A percentile compares a stretch with the other conserved stretches of the same genome.
phyloP scores from a whole-genome alignment of 2,888 invertebrate species.

The Stenodera caucasica region DNA sequence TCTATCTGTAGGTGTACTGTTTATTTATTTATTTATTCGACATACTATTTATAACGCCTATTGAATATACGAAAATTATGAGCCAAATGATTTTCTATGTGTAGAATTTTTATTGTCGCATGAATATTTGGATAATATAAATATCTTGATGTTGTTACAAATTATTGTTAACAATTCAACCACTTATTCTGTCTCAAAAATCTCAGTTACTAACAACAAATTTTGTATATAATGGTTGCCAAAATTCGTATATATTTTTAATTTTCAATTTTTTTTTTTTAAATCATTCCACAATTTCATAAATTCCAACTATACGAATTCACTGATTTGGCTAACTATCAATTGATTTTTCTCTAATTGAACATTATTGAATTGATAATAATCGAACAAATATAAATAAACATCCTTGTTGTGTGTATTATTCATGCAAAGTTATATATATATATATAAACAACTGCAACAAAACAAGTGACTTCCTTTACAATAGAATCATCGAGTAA shows the following conservation, averaged over 20 bases:
- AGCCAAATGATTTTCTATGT: slow-evolving; percentile 29
- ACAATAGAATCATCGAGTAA: background rate
- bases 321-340: slow-evolving; percentile 10
- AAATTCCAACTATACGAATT: slow-evolving; percentile 20
- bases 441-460: slow-evolving; percentile 12
- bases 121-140: slow-evolving; percentile 23
- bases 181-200: background rate
- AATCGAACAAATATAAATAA: slow-evolving; percentile 10
- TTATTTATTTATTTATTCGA: slow-evolving; percentile 27
- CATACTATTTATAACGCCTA: slow-evolving; percentile 28
- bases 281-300: slow-evolving; percentile 16
- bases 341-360: background rate
- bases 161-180: too few relatives aligned
- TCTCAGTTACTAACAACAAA: slow-evolving; percentile 20
- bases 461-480: slow-evolving; percentile 11
- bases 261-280: slow-evolving; percentile 18
- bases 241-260: slow-evolving; percentile 25
- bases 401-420: slow-evolving; percentile 6
- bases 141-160: too few relatives aligned
- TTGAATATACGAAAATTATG: slow-evolving; percentile 23
- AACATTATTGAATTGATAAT: slow-evolving; percentile 6
- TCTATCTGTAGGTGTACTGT: slow-evolving; percentile 19
- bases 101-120: slow-evolving; percentile 26
- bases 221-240: slow-evolving; percentile 20
- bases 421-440: slow-evolving; percentile 12